These are phyloP conservation scores for Lagria hirta DNA, from an alignment of 2,888 invertebrate genomes.

Conservation along the genomic window DNA sequence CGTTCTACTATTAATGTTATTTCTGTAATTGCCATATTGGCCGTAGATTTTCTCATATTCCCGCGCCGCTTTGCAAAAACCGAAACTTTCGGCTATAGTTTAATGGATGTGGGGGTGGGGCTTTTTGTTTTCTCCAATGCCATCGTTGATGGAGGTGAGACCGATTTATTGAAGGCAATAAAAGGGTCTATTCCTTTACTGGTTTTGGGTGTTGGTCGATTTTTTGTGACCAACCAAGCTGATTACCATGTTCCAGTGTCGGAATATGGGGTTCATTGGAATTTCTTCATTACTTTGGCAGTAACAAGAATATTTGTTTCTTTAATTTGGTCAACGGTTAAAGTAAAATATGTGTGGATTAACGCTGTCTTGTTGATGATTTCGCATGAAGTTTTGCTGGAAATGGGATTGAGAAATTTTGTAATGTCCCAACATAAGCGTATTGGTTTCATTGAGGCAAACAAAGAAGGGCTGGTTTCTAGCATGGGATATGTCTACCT, in stretches of 20 bases:
- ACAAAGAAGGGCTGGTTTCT: constrained; percentile 90
- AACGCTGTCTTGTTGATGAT: constrained; percentile 60
- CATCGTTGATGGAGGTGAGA: constrained; percentile 60
- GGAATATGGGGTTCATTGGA: constrained; percentile 98
- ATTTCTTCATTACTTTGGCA: constrained; percentile 95
- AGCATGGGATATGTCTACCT: constrained; percentile 81
- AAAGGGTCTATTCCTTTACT: constrained; percentile 57
- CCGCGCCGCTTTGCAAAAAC: constrained; percentile 87
- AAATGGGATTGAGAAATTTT: constrained; percentile 66
- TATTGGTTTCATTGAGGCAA: constrained; percentile 70
- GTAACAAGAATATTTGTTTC: constrained; percentile 75
- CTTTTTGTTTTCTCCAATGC: constrained; percentile 82
- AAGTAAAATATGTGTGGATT: constrained; percentile 57
- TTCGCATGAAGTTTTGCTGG: constrained; percentile 68
- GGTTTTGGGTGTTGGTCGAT: constrained; percentile 65
- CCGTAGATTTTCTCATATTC: constrained; percentile 89
- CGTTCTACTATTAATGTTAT: constrained; percentile 72
- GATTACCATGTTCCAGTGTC: constrained; percentile 86
- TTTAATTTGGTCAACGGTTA: constrained; percentile 59
- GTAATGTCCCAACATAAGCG: constrained; percentile 65
- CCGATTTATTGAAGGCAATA: constrained; percentile 45
- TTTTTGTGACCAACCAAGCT: constrained; percentile 61
- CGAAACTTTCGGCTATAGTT: constrained; percentile 77
- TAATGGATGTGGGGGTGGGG: constrained; percentile 97
- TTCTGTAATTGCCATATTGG: constrained; percentile 82